Evolutionary conservation across 2,113 vertebrate species (phyloP).

Genomic region (Smithornis capensis): DNA sequence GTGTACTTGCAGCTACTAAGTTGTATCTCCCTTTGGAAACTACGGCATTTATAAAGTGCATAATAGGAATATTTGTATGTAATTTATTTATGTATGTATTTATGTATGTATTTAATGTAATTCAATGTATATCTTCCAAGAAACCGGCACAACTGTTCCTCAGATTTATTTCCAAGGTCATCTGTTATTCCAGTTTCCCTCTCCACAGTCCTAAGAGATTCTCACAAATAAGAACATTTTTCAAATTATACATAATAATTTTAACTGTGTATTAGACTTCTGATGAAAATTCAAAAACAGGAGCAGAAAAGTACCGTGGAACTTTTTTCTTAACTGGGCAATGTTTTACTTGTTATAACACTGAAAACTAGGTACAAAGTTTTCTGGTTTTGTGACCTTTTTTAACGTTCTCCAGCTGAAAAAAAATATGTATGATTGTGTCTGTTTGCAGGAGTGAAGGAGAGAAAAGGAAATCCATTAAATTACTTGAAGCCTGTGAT

Average conservation of each 20-base stretch:
- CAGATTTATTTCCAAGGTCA: not conserved
- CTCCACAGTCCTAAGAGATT: not conserved
- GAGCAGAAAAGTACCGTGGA: not conserved
- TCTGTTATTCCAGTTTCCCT: not conserved
- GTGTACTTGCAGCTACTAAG: not conserved
- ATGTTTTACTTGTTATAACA: not conserved
- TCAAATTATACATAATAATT: not conserved
- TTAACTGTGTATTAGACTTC: not conserved
- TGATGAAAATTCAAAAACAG: not conserved
- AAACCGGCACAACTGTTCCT: not conserved
- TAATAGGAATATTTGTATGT: not conserved
- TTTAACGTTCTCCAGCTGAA: not conserved
- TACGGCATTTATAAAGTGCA: not conserved
- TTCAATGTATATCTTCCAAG: not conserved
- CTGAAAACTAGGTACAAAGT: not conserved
- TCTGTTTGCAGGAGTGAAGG: not conserved
- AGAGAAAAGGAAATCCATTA: not conserved
- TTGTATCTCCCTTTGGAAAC: not conserved
- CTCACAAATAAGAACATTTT: not conserved
- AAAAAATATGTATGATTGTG: not conserved
- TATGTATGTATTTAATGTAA: no score
- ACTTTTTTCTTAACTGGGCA: not conserved
- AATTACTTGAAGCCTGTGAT: not conserved
- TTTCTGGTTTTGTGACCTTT: not conserved
- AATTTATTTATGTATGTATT: no score